Evolutionary conservation across 2,797 vertebrate species (phyloP), one percentile per base, ranked within the genome.

Genomic region (Sebastolobus alascanus): DNA sequence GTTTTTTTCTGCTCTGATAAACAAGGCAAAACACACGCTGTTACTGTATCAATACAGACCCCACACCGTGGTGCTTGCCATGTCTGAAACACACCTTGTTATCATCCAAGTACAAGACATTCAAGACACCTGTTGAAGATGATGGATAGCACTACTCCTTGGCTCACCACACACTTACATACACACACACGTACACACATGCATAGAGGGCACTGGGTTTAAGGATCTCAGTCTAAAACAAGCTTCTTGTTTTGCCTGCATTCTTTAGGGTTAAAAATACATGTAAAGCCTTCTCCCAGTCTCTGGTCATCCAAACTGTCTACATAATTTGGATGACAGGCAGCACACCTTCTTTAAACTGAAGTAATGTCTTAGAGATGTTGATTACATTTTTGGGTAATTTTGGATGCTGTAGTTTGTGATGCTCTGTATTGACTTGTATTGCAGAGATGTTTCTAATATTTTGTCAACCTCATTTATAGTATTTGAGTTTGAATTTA

Each of bases 61-160:
- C 27, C 77, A 66, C 73, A 75, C 55, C 8, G 56, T 18, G 77
- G 7, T 12, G 1, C 56, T 52, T 70, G 4, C 43, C 43, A 50
- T n/a, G 46, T 50, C 43, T 65, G 31, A 75, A 78, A 68, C 54
- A 50, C 68, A 31, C 31, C 4, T 29, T 59, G 27, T 35, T 54
- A 52, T 43, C 29, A 56, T 67, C 46, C 50, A 16, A 46, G 31
- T 75, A 31, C 37, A 76, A 75, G 38, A 68, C 37, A 69, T n/a
- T 25, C 40, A 70, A 72, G 31, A 68, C 86, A 85, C 84, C 67
- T 89, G 91, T 83, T 83, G 78, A 74, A 61, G 50, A 38, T 73
- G 68, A 82, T 69, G 56, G 69, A 38, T 66, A 4, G 31, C 3
- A n/a, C 11, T 71, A 46, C 54, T 55, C 27, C 54, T 67, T 68